These are phyloP conservation scores for Delphinapterus leucas DNA, from an alignment of 2,113 vertebrate species.

Conservation along the genomic window DNA sequence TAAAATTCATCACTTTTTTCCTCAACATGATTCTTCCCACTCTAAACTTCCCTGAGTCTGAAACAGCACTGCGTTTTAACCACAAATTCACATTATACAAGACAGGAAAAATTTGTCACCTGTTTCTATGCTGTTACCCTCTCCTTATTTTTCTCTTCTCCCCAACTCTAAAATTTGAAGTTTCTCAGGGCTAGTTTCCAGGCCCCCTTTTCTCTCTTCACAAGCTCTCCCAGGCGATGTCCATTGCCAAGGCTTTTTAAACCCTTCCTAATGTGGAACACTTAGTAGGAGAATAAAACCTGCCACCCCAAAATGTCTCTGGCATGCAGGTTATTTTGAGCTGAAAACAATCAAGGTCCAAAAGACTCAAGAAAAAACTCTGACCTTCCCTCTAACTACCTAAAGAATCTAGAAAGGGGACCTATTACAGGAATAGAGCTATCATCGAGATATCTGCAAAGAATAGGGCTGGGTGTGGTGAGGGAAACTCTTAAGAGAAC, in stretches of 20 bases:
- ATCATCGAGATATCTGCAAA: neutral
- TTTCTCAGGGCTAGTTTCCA: neutral
- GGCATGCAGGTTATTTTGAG: neutral
- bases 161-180: neutral
- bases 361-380: neutral
- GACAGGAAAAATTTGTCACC: neutral
- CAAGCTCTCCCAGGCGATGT: neutral
- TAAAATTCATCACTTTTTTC: neutral
- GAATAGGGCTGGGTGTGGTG: neutral
- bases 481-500: neutral
- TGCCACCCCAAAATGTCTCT: neutral
- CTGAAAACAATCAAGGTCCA: neutral
- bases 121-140: accelerated
- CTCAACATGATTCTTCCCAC: neutral
- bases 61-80: neutral
- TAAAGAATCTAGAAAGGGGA: neutral
- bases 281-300: neutral
- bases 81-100: neutral
- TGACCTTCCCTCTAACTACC: neutral
- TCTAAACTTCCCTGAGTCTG: neutral
- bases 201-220: neutral
- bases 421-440: neutral
- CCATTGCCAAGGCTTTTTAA: neutral
- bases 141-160: neutral
- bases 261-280: neutral